Evolutionary conservation across 2,113 vertebrate genomes (phyloP).

Genomic region (Bubo blakistoni): DNA sequence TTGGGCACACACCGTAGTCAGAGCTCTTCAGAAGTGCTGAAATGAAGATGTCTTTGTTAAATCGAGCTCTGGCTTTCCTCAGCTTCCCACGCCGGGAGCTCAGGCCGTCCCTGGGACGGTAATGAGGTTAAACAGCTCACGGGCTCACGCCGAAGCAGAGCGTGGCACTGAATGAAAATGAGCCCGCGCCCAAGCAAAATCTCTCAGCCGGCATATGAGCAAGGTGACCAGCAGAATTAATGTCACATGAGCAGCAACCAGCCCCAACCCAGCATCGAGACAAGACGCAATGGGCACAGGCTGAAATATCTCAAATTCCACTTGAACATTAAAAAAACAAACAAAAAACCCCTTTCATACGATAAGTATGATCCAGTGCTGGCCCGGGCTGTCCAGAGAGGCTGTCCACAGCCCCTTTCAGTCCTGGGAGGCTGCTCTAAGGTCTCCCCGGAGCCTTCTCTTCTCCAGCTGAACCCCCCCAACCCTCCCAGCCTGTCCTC

Average conservation of each 20-base stretch:
- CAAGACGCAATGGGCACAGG: background rate
- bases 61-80: background rate
- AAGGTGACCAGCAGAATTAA: background rate
- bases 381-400: background rate
- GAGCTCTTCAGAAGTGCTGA: background rate
- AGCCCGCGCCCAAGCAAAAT: background rate
- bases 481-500: too few relatives aligned
- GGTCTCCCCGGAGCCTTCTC: too few relatives aligned
- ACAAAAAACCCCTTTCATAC: background rate
- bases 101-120: background rate
- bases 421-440: too few relatives aligned
- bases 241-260: background rate
- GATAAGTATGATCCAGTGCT: background rate
- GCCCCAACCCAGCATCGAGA: rapidly evolving
- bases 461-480: too few relatives aligned
- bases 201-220: background rate
- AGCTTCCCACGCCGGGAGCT: background rate
- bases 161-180: background rate
- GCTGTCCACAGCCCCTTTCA: too few relatives aligned
- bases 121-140: conserved; percentile 41
- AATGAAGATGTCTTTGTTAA: background rate
- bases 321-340: background rate
- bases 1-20: background rate
- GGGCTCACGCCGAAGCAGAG: background rate
- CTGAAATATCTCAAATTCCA: background rate